Evolutionary conservation across 1,140 invertebrate species (phyloP).

Genomic region (Akabosia matsudoensis): DNA sequence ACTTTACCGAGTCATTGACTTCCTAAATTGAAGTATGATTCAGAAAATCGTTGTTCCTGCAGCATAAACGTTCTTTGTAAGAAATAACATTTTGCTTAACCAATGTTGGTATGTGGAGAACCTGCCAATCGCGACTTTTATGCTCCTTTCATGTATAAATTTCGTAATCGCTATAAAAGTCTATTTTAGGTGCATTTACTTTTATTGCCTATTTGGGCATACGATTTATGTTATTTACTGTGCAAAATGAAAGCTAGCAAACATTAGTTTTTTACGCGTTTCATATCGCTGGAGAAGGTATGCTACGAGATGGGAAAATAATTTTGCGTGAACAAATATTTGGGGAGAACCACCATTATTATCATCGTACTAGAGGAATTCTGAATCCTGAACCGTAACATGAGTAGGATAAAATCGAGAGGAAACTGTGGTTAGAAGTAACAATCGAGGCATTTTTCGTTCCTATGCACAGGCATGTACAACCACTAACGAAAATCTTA

Average conservation of each 20-base stretch:
- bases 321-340: neutral
- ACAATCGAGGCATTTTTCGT: neutral
- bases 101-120: no score
- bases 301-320: neutral
- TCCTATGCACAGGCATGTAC: no score
- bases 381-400: neutral
- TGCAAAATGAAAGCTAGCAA: neutral
- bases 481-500: no score
- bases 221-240: neutral
- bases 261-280: neutral
- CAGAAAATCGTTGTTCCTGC: no score
- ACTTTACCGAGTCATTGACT: no score
- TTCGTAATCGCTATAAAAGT: neutral
- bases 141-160: no score
- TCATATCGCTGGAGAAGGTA: neutral
- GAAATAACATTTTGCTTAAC: no score
- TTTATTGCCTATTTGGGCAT: neutral
- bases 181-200: neutral
- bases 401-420: neutral
- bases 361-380: neutral
- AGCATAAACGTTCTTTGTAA: no score
- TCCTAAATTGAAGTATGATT: no score
- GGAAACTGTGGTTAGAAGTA: neutral
- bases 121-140: no score
- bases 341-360: neutral